Evolutionary conservation across 2,797 vertebrate genomes (phyloP), one percentile per base, ranked within the genome.

Genomic region (Sebastes vulpes): DNA sequence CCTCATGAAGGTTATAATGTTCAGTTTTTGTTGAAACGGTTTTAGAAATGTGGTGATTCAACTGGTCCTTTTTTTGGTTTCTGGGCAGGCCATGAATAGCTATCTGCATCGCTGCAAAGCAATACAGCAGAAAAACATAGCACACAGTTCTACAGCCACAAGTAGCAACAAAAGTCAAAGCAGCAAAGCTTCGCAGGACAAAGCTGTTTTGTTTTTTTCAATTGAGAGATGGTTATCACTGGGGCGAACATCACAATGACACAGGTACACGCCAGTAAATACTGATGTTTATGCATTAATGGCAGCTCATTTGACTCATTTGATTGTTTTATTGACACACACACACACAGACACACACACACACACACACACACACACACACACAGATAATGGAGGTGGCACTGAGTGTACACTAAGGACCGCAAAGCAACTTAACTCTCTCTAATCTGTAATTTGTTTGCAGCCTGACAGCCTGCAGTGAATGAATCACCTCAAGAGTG

Each of bases 371-470:
- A 31, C 9, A 12, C 21, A 48, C 9, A 48, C 9, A 28, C 25
- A 11, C n/a, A 48, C 2, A 42, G 31, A 65, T 58, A 75, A 60
- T 14, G 7, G 50, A 71, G 21, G 50, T 59, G 4, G 23, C 26
- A 50, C 35, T 50, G 53, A 54, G 11, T 21, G 11, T 50, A 38
- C 25, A 26, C 18, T 25, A 4, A 20, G 6, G 29, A 57, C 26
- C 7, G 46, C 14, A 54, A 20, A 46, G 48, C 48, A 83, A 31
- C 35, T 20, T 12, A 25, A 26, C 21, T 70, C 18, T 35, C 10
- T 60, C 35, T 53, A 10, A 80, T 65, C 32, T 77, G 28, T 60
- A 11, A 73, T 57, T 58, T 26, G 25, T 63, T 71, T 32, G 26
- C 69, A 57, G 23, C 5, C 1, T 59, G 35, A 11, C 23, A 66